These are phyloP conservation scores for Sebastes glaucus DNA, from an alignment of 2,797 vertebrate species.

Conservation along the genomic window DNA sequence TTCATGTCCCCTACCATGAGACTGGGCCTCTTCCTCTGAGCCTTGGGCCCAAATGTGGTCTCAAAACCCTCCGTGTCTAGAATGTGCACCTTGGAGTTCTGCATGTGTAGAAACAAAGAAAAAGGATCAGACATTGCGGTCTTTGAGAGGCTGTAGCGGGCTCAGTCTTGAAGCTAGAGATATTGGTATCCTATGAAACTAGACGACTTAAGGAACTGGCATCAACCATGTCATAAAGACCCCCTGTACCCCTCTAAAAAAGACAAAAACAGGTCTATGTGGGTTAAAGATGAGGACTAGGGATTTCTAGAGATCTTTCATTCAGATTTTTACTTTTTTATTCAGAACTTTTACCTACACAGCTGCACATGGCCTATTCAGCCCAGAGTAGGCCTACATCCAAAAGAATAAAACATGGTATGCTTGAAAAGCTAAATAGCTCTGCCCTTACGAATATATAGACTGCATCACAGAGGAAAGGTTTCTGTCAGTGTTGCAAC, in stretches of 20 bases:
- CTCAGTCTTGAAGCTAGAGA: not conserved
- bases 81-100: slow-evolving; percentile 97
- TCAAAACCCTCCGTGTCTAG: slow-evolving; percentile 96
- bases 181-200: not conserved
- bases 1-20: slow-evolving; percentile 88
- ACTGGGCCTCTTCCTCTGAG: slow-evolving; percentile 93
- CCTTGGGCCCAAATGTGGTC: slow-evolving; percentile 94
- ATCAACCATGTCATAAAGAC: too few relatives aligned
- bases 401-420: not conserved
- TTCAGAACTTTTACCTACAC: not conserved
- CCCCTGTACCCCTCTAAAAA: too few relatives aligned
- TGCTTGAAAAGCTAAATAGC: not conserved
- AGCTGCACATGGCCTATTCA: not conserved
- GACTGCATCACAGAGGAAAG: not conserved
- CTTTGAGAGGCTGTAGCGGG: not conserved
- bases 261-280: too few relatives aligned
- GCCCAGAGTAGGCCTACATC: not conserved
- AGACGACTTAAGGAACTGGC: not conserved
- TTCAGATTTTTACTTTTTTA: not conserved
- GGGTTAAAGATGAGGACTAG: not conserved
- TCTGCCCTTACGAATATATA: not conserved
- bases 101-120: slow-evolving; percentile 6
- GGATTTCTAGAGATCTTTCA: not conserved
- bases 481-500: not conserved
- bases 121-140: not conserved